phyloP scores from a whole-genome alignment of 1,140 invertebrate genomes.

The Pentalonia nigronervosa region DNA sequence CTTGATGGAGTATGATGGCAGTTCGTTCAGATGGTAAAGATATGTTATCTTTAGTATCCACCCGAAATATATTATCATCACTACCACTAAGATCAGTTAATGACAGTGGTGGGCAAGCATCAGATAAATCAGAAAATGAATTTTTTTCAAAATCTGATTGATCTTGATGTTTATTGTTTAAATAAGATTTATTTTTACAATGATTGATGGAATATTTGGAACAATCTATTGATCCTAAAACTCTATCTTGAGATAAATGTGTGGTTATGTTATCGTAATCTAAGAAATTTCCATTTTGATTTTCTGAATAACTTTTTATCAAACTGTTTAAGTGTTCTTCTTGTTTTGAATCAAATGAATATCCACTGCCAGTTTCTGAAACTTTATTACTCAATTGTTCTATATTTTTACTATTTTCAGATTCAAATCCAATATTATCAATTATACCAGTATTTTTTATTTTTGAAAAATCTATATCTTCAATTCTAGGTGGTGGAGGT shows the following conservation, averaged over 20 bases:
- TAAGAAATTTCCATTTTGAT: background rate
- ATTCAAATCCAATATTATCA: slow-evolving; percentile 19
- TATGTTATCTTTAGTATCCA: slow-evolving; percentile 51
- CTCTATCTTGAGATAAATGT: slow-evolving; percentile 19
- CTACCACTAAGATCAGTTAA: slow-evolving; percentile 55
- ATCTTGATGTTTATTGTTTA: slow-evolving; percentile 44
- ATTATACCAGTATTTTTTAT: background rate
- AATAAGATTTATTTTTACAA: slow-evolving; percentile 6
- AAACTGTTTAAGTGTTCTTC: background rate
- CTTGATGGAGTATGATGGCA: slow-evolving; percentile 48
- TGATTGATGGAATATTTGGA: background rate
- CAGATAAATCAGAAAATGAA: slow-evolving; percentile 55
- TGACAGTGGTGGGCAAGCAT: slow-evolving; percentile 42
- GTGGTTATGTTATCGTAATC: slow-evolving; percentile 15
- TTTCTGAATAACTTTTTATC: background rate
- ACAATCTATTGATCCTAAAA: slow-evolving; percentile 4
- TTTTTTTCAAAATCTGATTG: slow-evolving; percentile 35
- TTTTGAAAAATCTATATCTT: slow-evolving; percentile 11
- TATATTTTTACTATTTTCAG: background rate
- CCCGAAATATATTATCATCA: slow-evolving; percentile 55
- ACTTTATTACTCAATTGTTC: background rate
- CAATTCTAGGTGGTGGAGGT: background rate
- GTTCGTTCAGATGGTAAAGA: slow-evolving; percentile 56
- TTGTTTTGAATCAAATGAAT: slow-evolving; percentile 38
- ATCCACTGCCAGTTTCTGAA: slow-evolving; percentile 1